Conservation (phyloP, 2,888 invertebrate species). For the Andricus quercusramuli region DNA sequence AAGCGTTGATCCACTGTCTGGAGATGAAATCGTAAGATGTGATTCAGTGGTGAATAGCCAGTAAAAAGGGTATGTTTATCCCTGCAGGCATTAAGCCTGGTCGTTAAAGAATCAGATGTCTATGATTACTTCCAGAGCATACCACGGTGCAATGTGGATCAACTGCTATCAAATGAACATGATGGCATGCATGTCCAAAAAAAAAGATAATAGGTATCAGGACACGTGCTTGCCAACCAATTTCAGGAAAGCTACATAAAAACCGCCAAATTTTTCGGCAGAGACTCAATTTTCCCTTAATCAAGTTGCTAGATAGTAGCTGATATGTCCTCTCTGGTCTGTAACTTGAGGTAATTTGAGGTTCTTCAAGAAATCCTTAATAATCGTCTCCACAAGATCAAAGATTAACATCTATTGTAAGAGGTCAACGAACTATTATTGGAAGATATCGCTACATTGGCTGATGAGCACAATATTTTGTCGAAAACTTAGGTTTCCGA, state of each 20-base stretch:
- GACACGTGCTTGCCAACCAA: background rate
- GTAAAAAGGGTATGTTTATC: conserved; percentile 28
- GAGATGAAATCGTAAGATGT: background rate
- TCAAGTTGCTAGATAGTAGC: background rate
- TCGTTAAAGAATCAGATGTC: conserved; percentile 27
- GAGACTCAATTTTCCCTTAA: background rate
- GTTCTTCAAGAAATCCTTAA: background rate
- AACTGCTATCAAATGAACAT: conserved; percentile 11
- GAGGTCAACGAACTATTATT: background rate
- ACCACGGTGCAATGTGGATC: conserved; percentile 4
- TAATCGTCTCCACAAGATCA: background rate
- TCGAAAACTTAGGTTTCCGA: background rate
- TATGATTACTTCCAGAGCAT: conserved; percentile 24
- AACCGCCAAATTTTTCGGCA: background rate
- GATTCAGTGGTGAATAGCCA: background rate
- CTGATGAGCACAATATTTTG: background rate
- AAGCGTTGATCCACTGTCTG: background rate
- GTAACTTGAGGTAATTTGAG: background rate
- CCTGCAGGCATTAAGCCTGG: background rate
- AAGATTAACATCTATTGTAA: background rate
- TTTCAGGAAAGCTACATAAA: background rate
- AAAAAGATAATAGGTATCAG: background rate
- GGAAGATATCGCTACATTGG: background rate
- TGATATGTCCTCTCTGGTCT: background rate
- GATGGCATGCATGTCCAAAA: background rate